Base-by-base conservation (phyloP, 2,888 invertebrate species). In the Myopa tessellatipennis region DNA sequence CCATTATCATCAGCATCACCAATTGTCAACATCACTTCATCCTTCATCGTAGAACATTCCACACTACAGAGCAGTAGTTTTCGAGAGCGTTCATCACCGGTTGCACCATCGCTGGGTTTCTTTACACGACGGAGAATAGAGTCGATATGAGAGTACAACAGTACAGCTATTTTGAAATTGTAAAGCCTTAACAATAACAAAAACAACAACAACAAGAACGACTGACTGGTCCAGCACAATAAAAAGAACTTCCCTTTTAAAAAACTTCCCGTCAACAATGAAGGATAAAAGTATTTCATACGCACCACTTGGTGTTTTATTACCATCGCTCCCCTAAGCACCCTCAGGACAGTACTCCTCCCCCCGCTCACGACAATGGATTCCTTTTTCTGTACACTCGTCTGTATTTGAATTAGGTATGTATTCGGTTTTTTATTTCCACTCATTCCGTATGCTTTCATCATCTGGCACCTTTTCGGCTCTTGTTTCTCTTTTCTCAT, bases 381-480 rank as follows among this genome's bases (percentile, higher is more conserved):
- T 70, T 55, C 52, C 52, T 52, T 55, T 26, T 70, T 10, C n/a
- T 70, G 70, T 52, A 26, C 26, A 26, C 26, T 26, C 26, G 12
- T 55, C 36, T 55, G 26, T 70, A 55, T 52, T 70, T 63, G 34
- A 34, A 63, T 26, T 63, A 34, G 14, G 63, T 34, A 63, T 63
- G 34, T 68, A 45, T 45, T 45, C 45, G 45, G 45, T 52, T 55
- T 70, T 18, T 70, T 52, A 26, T 52, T 69, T 69, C 50, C 34
- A 34, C 26, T 55, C 34, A 55, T 7, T 52, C n/a, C 36, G 52
- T 6, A 40, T 68, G 14, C 52, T 52, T 70, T 26, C 45, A 50
- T 69, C 70, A 36, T 70, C 52, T 70, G 67, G 40, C 36, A 52
- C 70, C 63, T 45, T 38, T 70, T 70, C 70, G 36, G 36, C 16